A percentile compares a stretch with the other conserved stretches of the same genome.
Evolutionary conservation across 92 coral and sea anemone genomes (phyloP).

Genomic region (Paragorgia papillata): DNA sequence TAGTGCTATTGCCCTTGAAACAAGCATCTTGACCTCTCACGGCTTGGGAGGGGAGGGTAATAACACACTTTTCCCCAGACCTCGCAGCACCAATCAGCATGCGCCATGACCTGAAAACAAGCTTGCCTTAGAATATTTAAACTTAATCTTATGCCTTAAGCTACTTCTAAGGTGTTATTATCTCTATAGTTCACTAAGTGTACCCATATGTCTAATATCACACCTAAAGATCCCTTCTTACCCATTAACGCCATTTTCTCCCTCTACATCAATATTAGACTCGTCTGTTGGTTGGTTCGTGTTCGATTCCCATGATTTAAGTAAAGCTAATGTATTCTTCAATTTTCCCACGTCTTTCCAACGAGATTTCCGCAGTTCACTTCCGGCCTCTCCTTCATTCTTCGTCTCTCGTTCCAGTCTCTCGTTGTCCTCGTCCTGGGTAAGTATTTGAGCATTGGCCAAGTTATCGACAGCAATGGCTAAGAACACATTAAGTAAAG

Average conservation of each 20-base stretch:
- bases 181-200: too few species aligned
- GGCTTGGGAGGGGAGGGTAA: too few species aligned
- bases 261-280: slow-evolving; percentile 35
- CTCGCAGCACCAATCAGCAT: too few species aligned
- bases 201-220: too few species aligned
- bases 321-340: slow-evolving; percentile 10
- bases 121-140: too few species aligned
- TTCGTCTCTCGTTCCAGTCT: slow-evolving; percentile 64
- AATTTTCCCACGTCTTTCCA: slow-evolving; percentile 21
- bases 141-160: too few species aligned
- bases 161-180: too few species aligned
- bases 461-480: slow-evolving; percentile 99
- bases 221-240: too few species aligned
- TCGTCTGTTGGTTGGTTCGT: slow-evolving; percentile 31
- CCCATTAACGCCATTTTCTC: slow-evolving; percentile 45
- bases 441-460: slow-evolving; percentile 95
- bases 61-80: too few species aligned
- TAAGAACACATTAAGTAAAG: slow-evolving; percentile 89
- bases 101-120: too few species aligned
- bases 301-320: slow-evolving; percentile 9
- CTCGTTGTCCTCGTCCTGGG: slow-evolving; percentile 91
- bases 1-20: too few species aligned
- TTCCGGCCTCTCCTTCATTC: slow-evolving; percentile 42
- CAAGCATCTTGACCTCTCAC: too few species aligned
- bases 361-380: slow-evolving; percentile 18